Percentiles rank a stretch among this genome's conserved stretches.
Evolutionary conservation across 2,888 invertebrate genomes (phyloP).

Genomic region (Coenonympha glycerion): DNA sequence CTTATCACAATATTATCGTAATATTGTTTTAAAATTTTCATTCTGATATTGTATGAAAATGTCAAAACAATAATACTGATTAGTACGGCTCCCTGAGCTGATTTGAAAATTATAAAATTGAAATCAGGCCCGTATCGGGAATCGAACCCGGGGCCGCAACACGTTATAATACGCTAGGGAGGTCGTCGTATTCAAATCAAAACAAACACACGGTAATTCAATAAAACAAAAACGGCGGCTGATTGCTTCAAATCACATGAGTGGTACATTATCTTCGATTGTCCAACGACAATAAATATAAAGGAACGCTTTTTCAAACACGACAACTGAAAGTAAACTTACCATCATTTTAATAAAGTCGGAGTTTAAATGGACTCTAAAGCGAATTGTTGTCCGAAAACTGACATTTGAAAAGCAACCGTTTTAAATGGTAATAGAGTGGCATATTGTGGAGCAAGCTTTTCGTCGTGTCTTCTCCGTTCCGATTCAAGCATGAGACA

Average conservation of each 20-base stretch:
- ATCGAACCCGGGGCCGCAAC: too few relatives aligned
- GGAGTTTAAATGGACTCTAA: conserved; percentile 6
- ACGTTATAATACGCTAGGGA: too few relatives aligned
- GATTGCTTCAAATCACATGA: conserved; percentile 72
- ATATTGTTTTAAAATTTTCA: too few relatives aligned
- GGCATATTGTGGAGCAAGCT: conserved; percentile 31
- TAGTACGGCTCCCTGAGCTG: too few relatives aligned
- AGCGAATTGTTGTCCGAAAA: conserved; percentile 1
- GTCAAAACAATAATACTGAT: too few relatives aligned
- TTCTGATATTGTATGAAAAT: too few relatives aligned
- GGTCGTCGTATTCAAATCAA: conserved; percentile 21
- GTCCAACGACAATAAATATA: conserved; percentile 56
- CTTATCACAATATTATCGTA: too few relatives aligned
- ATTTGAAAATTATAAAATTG: too few relatives aligned
- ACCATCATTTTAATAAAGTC: conserved; percentile 9
- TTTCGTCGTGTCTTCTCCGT: conserved; percentile 47
- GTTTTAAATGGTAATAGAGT: conserved; percentile 33
- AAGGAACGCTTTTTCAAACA: conserved; percentile 36
- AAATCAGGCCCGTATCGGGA: too few relatives aligned
- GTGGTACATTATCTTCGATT: conserved; percentile 71
- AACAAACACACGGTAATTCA: conserved; percentile 50
- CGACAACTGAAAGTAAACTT: conserved; percentile 8
- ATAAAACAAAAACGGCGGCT: conserved; percentile 58
- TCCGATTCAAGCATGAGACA: conserved; percentile 52
- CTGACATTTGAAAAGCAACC: conserved; percentile 31